Evolutionary conservation across 2,113 vertebrate genomes (phyloP), one percentile per base, ranked within the genome.

Genomic region (Acrocephalus arundinaceus): DNA sequence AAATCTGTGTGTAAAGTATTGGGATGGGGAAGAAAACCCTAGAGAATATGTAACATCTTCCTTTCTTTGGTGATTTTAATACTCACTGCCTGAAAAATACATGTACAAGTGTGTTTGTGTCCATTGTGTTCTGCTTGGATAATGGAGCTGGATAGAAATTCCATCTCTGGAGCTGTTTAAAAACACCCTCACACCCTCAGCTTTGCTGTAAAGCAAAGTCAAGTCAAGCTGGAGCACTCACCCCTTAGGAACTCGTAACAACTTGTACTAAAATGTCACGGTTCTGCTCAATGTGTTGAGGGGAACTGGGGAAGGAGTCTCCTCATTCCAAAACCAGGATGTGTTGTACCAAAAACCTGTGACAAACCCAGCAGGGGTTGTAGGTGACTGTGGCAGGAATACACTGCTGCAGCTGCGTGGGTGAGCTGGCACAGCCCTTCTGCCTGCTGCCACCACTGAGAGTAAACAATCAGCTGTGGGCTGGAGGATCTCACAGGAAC

Each of bases 1-100:
- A 52, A 41, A 22, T 46, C 19, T 0, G 0, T 0, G 10, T 58
- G 63, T 30, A 2, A 49, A 41, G 6, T 8, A 10, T 7, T 66
- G 41, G 52, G 52, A 27, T 25, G 21, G 46, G 57, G 41, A 61
- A 46, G 23, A 45, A 59, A 33, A 71, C 51, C 25, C 45, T 33
- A 2, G 4, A 13, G 76, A 70, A 27, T 1, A 0, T 10, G 10
- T 11, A 35, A 51, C 8, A 22, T 30, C 54, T 52, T 43, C 9
- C 13, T 49, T 28, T 78, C 2, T 48, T 49, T 41, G 11, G 13
- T 49, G 15, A 7, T 11, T 51, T 61, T 39, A 68, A 63, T 74
- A 45, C 48, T 77, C 33, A 9, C 79, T 71, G 80, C 80, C 77
- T 76, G 80, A 43, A 81, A 91, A 92, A 65, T 16, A 11, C 1